Base-by-base conservation (phyloP, 2,888 invertebrate species). In the Dermolepida albohirtum region DNA sequence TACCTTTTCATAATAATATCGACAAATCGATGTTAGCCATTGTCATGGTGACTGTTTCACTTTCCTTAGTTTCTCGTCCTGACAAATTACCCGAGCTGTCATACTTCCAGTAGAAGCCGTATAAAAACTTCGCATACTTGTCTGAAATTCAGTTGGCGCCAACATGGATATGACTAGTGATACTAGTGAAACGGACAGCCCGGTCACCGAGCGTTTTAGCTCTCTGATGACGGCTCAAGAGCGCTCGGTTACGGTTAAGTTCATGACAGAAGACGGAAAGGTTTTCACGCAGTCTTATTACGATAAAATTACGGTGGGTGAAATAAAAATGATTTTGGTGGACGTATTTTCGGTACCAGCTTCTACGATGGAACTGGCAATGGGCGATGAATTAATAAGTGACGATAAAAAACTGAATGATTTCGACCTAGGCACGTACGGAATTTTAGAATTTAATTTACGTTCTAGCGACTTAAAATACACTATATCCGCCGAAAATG, bases 291-390 rank as follows among this genome's bases (percentile, higher is more conserved):
- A 87, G 47, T 85, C 87, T 0, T 88, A 87, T 72, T 84, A 86
- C 64, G 84, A 84, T 0, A 83, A 84, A 17, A 85, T 86, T 78
- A 87, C 85, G 68, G 81, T 90, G 54, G 84, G 83, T 63, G 88
- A 88, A 75, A 84, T 90, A 47, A 89, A 89, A 78, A 85, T 86
- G 73, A 88, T 89, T 74, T 82, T 90, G 47, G 86, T 84, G 0
- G 86, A 85, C 1, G 83, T 89, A 47, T 89, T 90, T 76, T 84
- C 85, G 78, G 82, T 87, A 1, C 84, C 87, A 12, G 83, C 84
- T 0, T 82, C 86, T 11, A 81, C 85, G 47, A 78, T 90, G 44
- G 80, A 85, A 0, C 72, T 90, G 2, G 79, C 84, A 50, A 84
- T 88, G 78, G 80, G 81, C 52, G 85, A 85, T 2, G 80, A 78